Evolutionary conservation across 2,888 invertebrate genomes (phyloP).

Genomic region (Syrista parreyssii): DNA sequence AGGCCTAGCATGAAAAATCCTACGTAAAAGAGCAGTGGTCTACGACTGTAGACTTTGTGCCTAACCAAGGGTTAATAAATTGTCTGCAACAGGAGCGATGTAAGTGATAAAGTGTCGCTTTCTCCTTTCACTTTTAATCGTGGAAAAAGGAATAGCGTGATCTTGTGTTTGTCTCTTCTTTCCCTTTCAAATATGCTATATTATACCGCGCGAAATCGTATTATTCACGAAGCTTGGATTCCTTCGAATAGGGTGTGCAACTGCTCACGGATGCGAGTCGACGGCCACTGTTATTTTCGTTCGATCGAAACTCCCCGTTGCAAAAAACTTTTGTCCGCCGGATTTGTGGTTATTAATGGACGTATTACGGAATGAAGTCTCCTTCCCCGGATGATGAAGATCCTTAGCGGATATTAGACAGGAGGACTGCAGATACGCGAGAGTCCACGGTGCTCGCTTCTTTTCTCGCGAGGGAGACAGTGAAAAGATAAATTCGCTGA

Average conservation of each 20-base stretch:
- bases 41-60: not conserved
- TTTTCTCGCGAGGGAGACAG: not conserved
- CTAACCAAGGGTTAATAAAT: not conserved
- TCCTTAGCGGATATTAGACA: conserved; percentile 22
- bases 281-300: not conserved
- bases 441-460: not conserved
- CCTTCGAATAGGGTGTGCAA: not conserved
- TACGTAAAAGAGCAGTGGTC: too few relatives aligned
- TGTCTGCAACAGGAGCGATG: not conserved
- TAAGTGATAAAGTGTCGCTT: not conserved
- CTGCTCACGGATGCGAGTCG: not conserved
- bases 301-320: not conserved
- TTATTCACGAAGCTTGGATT: not conserved
- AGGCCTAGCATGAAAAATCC: too few relatives aligned
- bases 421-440: not conserved
- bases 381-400: conserved; percentile 24
- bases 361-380: not conserved
- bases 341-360: conserved; percentile 34
- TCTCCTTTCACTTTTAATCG: not conserved
- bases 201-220: not conserved
- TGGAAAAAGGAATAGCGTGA: not conserved
- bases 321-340: conserved; percentile 22
- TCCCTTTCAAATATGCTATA: not conserved
- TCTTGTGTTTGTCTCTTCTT: not conserved
- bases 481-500: not conserved